Conservation (phyloP, 1,140 invertebrate species). For the Procambarus virginalis region DNA sequence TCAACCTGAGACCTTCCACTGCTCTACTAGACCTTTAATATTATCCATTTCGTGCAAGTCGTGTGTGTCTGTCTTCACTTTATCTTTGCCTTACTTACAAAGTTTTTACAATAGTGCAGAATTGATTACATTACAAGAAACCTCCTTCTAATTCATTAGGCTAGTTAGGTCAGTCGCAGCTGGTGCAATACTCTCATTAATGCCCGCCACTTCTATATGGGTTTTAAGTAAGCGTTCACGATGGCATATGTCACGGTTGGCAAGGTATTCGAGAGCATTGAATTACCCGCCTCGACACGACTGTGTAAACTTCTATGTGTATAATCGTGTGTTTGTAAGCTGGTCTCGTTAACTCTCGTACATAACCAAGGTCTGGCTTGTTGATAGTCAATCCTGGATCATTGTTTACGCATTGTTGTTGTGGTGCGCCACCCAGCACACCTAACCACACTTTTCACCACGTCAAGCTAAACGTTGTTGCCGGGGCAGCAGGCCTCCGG, state of each 20-base stretch:
- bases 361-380: not conserved
- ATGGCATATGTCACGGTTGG: too few relatives aligned
- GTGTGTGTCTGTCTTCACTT: not conserved
- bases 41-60: not conserved
- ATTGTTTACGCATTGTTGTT: not conserved
- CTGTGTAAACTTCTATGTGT: not conserved
- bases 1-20: too few relatives aligned
- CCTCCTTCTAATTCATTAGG: not conserved
- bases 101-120: conserved; percentile 2
- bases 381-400: not conserved
- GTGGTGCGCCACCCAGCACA: not conserved
- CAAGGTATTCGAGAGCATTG: not conserved
- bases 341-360: not conserved
- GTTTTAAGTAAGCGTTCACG: too few relatives aligned
- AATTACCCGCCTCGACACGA: not conserved
- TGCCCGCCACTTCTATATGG: too few relatives aligned
- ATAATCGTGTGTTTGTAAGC: not conserved
- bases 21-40: not conserved
- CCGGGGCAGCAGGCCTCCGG: too few relatives aligned
- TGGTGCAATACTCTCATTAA: not conserved
- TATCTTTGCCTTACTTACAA: not conserved
- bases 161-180: not conserved
- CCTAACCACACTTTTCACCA: too few relatives aligned
- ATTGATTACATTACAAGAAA: not conserved
- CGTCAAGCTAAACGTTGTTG: too few relatives aligned